Evolutionary conservation across 2,113 vertebrate species (phyloP).

Genomic region (Dissostichus mawsoni): DNA sequence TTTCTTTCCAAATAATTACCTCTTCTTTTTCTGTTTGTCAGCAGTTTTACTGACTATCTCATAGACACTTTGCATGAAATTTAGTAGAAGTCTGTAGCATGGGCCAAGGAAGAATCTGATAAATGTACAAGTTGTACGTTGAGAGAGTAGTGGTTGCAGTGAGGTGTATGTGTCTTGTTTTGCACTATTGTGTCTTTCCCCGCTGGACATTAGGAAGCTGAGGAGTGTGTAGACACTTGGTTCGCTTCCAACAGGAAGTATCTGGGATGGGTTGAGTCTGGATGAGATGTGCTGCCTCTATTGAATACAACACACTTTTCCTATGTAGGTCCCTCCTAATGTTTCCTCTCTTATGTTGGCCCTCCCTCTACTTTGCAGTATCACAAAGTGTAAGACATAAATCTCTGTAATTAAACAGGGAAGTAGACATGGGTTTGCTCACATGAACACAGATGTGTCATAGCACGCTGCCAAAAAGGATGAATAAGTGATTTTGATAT

Average conservation of each 20-base stretch:
- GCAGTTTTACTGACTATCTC: too few relatives aligned
- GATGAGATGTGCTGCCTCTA: conserved; percentile 43
- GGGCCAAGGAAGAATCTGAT: too few relatives aligned
- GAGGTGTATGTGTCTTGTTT: conserved; percentile 27
- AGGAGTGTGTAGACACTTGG: conserved; percentile 65
- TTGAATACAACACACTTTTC: conserved; percentile 48
- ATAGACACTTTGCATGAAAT: too few relatives aligned
- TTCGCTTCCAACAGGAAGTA: conserved; percentile 74
- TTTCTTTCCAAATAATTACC: too few relatives aligned
- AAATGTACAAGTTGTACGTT: neutral
- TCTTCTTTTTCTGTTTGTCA: too few relatives aligned
- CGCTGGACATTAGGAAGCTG: conserved; percentile 65
- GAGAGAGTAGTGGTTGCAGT: conserved; percentile 4
- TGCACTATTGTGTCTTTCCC: conserved; percentile 31
- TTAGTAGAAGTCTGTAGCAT: too few relatives aligned
- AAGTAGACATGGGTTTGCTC: neutral
- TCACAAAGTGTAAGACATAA: conserved; percentile 22
- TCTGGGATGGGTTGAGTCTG: conserved; percentile 54
- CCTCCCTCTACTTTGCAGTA: conserved; percentile 30
- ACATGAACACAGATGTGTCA: conserved; percentile 23
- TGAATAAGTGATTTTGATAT: conserved; percentile 13
- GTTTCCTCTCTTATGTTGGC: conserved; percentile 43
- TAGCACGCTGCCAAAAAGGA: conserved; percentile 5
- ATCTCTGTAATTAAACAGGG: conserved; percentile 11
- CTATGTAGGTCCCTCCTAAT: conserved; percentile 27